phyloP scores from a whole-genome alignment of 2,113 vertebrate genomes.

The Grallaria varia region DNA sequence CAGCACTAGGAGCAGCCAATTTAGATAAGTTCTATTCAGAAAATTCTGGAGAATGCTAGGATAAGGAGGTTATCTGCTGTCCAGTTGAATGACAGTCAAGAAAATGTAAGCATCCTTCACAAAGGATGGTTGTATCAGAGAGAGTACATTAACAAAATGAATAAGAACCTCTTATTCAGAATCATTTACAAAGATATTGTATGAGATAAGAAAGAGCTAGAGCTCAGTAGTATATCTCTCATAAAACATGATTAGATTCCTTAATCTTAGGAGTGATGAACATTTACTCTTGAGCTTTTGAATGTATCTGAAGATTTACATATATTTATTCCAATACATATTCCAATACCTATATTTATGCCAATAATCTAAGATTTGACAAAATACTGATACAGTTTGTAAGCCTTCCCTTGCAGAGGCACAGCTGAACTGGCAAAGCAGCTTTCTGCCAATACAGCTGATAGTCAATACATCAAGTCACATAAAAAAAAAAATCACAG shows the following conservation, averaged over 20 bases:
- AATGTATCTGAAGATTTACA: conserved; percentile 9
- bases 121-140: not conserved
- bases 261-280: conserved; percentile 11
- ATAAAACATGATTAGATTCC: not conserved
- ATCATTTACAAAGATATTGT: conserved; percentile 16
- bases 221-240: not conserved
- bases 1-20: not conserved
- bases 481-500: not conserved
- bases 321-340: not conserved
- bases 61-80: conserved; percentile 48
- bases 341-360: not conserved
- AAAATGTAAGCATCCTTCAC: conserved; percentile 16
- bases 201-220: conserved; percentile 9
- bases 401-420: not conserved
- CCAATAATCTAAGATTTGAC: not conserved
- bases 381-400: not conserved
- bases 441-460: not conserved
- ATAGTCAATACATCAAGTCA: not conserved
- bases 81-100: conserved; percentile 7
- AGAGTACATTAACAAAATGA: not conserved
- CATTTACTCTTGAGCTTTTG: conserved; percentile 10
- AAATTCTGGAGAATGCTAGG: conserved; percentile 24
- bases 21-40: conserved; percentile 31
- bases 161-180: not conserved
- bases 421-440: not conserved